phyloP scores from a whole-genome alignment of 2,113 vertebrate species.

The Epinephelus lanceolatus region DNA sequence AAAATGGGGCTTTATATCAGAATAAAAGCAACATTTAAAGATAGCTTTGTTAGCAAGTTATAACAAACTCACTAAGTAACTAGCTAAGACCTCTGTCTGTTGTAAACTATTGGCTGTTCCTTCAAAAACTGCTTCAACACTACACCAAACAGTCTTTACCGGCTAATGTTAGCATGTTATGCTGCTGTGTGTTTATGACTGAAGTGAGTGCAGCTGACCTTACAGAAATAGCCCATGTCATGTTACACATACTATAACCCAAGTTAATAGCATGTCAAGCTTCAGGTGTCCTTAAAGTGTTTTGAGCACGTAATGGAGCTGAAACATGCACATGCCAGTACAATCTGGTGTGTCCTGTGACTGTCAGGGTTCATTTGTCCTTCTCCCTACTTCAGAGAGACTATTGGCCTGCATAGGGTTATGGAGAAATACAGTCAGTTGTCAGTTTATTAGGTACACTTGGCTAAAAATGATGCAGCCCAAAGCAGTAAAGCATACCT shows the following conservation, averaged over 20 bases:
- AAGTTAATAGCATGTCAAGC: background rate
- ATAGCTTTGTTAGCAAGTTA: no score
- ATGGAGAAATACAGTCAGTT: background rate
- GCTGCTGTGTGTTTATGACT: background rate
- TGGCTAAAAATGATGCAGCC: background rate
- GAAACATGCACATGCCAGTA: background rate
- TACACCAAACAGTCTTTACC: background rate
- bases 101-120: background rate
- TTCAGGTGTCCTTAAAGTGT: background rate
- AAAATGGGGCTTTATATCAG: accelerated
- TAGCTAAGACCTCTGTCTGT: background rate
- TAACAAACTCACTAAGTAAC: no score
- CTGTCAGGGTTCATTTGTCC: background rate
- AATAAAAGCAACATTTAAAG: no score
- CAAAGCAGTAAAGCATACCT: background rate
- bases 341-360: background rate
- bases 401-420: background rate
- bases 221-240: slow-evolving; percentile 40
- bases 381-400: background rate
- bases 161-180: background rate
- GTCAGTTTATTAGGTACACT: background rate
- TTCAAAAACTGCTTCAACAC: background rate
- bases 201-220: background rate
- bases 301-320: background rate
- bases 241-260: background rate